phyloP scores from a whole-genome alignment of 1,140 invertebrate genomes.

The Brachionus angularis region DNA sequence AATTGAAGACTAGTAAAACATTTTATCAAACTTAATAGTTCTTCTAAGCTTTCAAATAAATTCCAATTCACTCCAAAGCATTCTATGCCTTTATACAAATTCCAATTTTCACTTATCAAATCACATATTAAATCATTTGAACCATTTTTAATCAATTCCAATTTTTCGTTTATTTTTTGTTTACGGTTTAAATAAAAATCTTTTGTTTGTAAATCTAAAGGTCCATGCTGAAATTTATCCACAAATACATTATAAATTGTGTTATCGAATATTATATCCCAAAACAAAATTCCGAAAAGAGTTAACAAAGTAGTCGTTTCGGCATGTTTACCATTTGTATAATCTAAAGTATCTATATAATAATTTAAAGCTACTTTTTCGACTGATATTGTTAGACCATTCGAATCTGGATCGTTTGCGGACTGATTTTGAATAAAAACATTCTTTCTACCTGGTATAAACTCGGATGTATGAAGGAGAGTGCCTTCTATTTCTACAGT shows the following conservation, averaged over 20 bases:
- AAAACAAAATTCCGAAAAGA: slow-evolving; percentile 69
- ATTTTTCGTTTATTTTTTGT: slow-evolving; percentile 61
- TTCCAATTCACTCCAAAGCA: slow-evolving; percentile 61
- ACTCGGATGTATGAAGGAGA: slow-evolving; percentile 45
- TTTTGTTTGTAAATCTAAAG: slow-evolving; percentile 66
- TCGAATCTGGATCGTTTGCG: slow-evolving; percentile 48
- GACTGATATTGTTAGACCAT: slow-evolving; percentile 54
- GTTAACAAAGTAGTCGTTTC: slow-evolving; percentile 67
- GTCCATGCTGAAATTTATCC: slow-evolving; percentile 65
- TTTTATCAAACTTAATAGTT: slow-evolving; percentile 59
- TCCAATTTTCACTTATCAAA: slow-evolving; percentile 59
- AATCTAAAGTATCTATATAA: slow-evolving; percentile 59
- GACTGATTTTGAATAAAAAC: slow-evolving; percentile 50
- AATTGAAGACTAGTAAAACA: slow-evolving; percentile 63
- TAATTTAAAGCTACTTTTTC: slow-evolving; percentile 61
- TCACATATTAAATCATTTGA: slow-evolving; percentile 52
- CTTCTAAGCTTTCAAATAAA: slow-evolving; percentile 57
- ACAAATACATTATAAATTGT: slow-evolving; percentile 66
- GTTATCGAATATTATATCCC: slow-evolving; percentile 69
- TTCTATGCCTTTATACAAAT: slow-evolving; percentile 52
- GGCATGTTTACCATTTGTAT: slow-evolving; percentile 65
- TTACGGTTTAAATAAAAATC: slow-evolving; percentile 66
- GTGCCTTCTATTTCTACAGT: slow-evolving; percentile 46
- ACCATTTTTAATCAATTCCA: slow-evolving; percentile 49
- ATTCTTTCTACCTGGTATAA: slow-evolving; percentile 49